Conservation (phyloP, 2,113 vertebrate genomes). For the Ammodytes dubius region DNA sequence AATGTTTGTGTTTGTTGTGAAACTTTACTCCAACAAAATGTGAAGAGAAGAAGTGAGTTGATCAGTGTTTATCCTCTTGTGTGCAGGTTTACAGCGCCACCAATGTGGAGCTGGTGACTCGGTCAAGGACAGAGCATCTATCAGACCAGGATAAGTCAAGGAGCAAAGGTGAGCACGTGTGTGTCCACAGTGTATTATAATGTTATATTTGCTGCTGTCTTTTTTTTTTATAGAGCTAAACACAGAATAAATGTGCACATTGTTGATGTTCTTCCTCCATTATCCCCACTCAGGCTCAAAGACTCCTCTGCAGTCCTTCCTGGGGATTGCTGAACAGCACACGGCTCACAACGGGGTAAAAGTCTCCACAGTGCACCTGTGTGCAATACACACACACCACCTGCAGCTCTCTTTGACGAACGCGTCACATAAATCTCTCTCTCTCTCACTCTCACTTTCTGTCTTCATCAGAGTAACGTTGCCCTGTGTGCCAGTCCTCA, state of each 20-base stretch:
- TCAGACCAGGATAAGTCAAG: constrained; percentile 88
- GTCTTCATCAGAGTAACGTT: constrained; percentile 82
- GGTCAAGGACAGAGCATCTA: constrained; percentile 87
- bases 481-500: constrained; percentile 88
- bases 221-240: not conserved
- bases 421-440: not conserved
- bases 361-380: constrained; percentile 6
- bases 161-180: constrained; percentile 81
- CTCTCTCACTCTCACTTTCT: not conserved
- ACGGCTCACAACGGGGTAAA: constrained; percentile 86
- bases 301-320: constrained; percentile 87
- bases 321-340: constrained; percentile 87
- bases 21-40: not conserved
- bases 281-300: constrained; percentile 73
- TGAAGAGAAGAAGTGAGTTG: not conserved
- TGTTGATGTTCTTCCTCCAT: not conserved
- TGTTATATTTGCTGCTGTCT: not conserved
- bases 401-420: constrained; percentile 8
- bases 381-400: constrained; percentile 7
- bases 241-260: not conserved
- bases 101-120: constrained; percentile 88
- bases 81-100: constrained; percentile 87
- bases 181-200: not conserved
- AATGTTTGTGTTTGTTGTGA: too few relatives aligned
- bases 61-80: not conserved